A percentile compares a stretch with the other conserved stretches of the same genome.
These are phyloP conservation scores for Polyodon spathula DNA, from an alignment of 2,113 vertebrate genomes.

Conservation along the genomic window DNA sequence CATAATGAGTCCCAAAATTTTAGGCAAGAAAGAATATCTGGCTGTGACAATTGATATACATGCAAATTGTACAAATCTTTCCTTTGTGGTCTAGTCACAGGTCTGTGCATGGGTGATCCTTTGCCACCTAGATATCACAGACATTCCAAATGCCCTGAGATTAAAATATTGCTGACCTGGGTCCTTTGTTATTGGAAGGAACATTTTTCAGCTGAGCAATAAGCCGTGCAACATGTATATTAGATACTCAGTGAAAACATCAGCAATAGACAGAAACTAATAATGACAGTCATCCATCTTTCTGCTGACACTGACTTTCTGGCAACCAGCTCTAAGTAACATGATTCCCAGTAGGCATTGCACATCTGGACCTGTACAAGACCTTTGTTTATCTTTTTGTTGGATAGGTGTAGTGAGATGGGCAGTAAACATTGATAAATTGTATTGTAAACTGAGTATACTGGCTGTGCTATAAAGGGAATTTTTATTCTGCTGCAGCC, in stretches of 20 bases:
- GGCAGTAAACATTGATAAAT: not conserved
- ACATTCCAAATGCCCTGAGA: conserved; percentile 6
- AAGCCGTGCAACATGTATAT: conserved; percentile 41
- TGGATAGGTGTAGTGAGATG: not conserved
- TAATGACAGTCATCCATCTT: conserved; percentile 33
- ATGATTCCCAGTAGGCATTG: conserved; percentile 14
- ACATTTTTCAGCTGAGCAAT: conserved; percentile 44
- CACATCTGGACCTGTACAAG: not conserved
- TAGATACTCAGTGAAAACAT: conserved; percentile 32
- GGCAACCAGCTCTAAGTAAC: conserved; percentile 24
- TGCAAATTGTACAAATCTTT: not conserved
- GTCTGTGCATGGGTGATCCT: conserved; percentile 4
- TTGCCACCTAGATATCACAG: conserved; percentile 5
- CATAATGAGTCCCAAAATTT: not conserved
- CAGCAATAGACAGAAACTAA: conserved; percentile 23
- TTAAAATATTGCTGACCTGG: not conserved
- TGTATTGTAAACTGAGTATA: not conserved
- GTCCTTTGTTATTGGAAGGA: conserved; percentile 1
- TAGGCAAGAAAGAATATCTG: conserved; percentile 3
- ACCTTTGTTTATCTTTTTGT: not conserved
- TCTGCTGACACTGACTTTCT: conserved; percentile 12
- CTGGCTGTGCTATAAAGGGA: not conserved
- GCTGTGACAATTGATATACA: conserved; percentile 6
- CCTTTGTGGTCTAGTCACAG: conserved; percentile 3
- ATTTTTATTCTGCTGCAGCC: not conserved